Base-by-base conservation (phyloP, 2,113 vertebrate species). In the Siniperca knerii region DNA sequence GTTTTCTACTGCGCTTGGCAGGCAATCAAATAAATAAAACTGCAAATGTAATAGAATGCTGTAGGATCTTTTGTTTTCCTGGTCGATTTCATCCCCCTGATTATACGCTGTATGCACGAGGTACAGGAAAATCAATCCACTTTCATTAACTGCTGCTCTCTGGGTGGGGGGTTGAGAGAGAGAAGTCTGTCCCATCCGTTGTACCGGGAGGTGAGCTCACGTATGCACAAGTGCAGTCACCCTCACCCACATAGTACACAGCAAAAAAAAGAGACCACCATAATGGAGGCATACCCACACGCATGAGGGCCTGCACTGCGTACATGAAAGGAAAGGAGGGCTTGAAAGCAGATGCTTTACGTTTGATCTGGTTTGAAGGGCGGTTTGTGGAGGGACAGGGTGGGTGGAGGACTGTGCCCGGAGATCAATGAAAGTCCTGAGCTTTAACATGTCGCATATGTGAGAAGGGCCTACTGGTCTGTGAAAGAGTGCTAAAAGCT, bases 71-170 rank as follows among this genome's bases (percentile, higher is more conserved):
- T 82, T 79, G 78, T 85, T 82, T 87, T 81, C 75, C 77, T 61
- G 82, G 61, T 92, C 54, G 69, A 82, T 91, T 90, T 89, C 84
- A 84, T 84, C 83, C 66, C 46, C 58, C 48, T 42, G 87, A 92
- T 91, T 89, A 88, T 68, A 80, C 16, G 13, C 78, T 60, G 85
- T 60, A 58, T 83, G 89, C 90, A 84, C 42, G 73, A 85, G 83
- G 87, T 68, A 83, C 46, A 77, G 76, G 67, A 80, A 93, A 95
- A 95, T 95, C 94, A 93, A 95, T 94, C 86, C 90, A 87, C 90
- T 94, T 92, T 94, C 91, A 94, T 94, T 93, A 92, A 91, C 91
- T 92, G 80, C 86, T 92, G 91, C 90, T 92, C 77, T n/a, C 35
- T 55, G 82, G 76, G 52, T 67, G 72, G n/a, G 35, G 66, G 65